A percentile compares a stretch with the other conserved stretches of the same genome.
phyloP scores from a whole-genome alignment of 2,113 vertebrate species.

The Zingel zingel region DNA sequence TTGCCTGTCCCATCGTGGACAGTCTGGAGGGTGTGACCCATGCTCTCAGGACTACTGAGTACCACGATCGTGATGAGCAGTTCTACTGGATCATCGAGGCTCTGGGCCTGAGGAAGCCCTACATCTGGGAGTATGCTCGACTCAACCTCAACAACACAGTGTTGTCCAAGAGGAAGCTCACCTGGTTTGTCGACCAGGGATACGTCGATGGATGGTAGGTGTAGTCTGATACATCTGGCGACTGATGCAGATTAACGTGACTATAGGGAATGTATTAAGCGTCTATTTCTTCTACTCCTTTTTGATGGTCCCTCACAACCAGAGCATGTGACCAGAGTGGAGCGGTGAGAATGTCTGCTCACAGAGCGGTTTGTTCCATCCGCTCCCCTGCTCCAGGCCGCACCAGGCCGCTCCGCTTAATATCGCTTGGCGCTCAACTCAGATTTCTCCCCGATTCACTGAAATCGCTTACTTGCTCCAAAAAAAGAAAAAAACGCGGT shows the following conservation, averaged over 20 bases:
- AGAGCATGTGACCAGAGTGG: no score
- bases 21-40: constrained; percentile 97
- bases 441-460: background rate
- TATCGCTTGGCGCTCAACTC: no score
- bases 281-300: background rate
- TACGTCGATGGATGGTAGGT: constrained; percentile 97
- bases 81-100: constrained; percentile 97
- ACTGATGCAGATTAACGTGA: background rate
- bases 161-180: constrained; percentile 97
- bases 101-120: constrained; percentile 91
- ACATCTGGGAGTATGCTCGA: constrained; percentile 97
- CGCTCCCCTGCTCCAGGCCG: no score
- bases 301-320: background rate
- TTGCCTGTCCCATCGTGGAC: constrained; percentile 98
- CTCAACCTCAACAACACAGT: constrained; percentile 99
- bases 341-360: no score
- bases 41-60: constrained; percentile 96
- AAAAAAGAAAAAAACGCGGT: background rate
- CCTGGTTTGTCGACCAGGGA: constrained; percentile 97
- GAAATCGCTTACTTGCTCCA: background rate
- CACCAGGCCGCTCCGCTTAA: no score
- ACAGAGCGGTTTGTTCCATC: no score
- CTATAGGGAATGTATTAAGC: background rate
- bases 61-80: constrained; percentile 97
- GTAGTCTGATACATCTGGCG: background rate